Evolutionary conservation across 1,140 invertebrate genomes (phyloP), one percentile per base, ranked within the genome.

Genomic region (Drosophila santomea): DNA sequence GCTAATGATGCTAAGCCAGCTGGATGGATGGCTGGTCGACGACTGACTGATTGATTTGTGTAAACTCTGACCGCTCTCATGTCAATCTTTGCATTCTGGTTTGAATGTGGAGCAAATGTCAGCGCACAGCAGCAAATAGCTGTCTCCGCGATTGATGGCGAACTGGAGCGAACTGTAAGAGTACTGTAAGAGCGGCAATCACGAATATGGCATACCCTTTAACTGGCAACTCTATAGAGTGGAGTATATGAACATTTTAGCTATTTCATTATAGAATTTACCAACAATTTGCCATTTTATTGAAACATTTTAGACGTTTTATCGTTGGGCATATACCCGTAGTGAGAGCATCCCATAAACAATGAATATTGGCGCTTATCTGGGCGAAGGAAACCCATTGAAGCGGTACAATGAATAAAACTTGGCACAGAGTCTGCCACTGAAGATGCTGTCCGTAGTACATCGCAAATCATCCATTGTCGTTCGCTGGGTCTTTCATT

Each of bases 21-120:
- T 28, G 20, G 35, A n/a, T 28, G 23, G 44, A 28, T 43, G 35
- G 17, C 5, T 43, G 35, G 17, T 1, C 14, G 38, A 39, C 11
- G 38, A 39, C 38, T 39, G 50, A 71, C 64, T 82, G 83, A 88
- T 88, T 88, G 83, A 88, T 89, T 89, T 80, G 64, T 83, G 80
- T 89, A 77, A 86, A 83, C 83, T 88, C 63, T 88, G 84, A 89
- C 79, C 72, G 62, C 47, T 74, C 60, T 38, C 78, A 64, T 82
- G 74, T 66, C 60, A 69, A 73, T 61, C 56, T 57, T 20, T 55
- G 28, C 12, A 25, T 4, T 25, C 4, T 15, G 67, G 56, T 36
- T 62, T 47, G 57, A 80, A 80, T 63, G 48, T 71, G 61, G 72
- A 66, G 72, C 78, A 81, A 61, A 17, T 47, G 44, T 67, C 71